Percentiles rank a stretch among this genome's conserved stretches.
phyloP scores from a whole-genome alignment of 2,888 invertebrate species.

The Leucoptera coffeella region DNA sequence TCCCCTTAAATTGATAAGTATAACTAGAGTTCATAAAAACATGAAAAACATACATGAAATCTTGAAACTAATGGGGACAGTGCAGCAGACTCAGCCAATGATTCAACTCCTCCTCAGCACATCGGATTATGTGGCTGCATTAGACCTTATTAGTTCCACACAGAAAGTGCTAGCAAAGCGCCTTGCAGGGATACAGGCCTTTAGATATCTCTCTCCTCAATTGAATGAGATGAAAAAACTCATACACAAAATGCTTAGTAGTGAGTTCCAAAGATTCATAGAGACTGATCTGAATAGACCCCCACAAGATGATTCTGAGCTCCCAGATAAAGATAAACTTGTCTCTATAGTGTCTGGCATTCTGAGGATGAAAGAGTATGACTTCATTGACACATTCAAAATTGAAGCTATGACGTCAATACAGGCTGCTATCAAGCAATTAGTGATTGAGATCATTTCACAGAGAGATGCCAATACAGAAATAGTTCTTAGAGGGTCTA shows the following conservation, averaged over 20 bases:
- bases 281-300: constrained; percentile 89
- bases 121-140: constrained; percentile 94
- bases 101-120: constrained; percentile 91
- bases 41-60: constrained; percentile 62
- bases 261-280: constrained; percentile 89
- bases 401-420: constrained; percentile 86
- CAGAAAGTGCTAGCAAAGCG: constrained; percentile 89
- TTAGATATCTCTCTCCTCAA: constrained; percentile 93
- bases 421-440: constrained; percentile 83
- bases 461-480: constrained; percentile 37
- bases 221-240: constrained; percentile 91
- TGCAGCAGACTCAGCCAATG: constrained; percentile 96
- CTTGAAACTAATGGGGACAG: constrained; percentile 87
- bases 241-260: constrained; percentile 94
- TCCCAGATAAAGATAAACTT: constrained; percentile 79
- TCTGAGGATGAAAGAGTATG: constrained; percentile 77
- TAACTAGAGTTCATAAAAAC: constrained; percentile 61
- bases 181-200: constrained; percentile 87
- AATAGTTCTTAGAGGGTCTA: constrained; percentile 36
- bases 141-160: constrained; percentile 94
- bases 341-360: constrained; percentile 86
- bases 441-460: constrained; percentile 66
- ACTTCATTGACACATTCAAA: constrained; percentile 81
- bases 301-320: constrained; percentile 45
- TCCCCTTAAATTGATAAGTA: constrained; percentile 71